These are phyloP conservation scores for Hylaeus volcanicus DNA, from an alignment of 1,140 invertebrate species.

Conservation along the genomic window DNA sequence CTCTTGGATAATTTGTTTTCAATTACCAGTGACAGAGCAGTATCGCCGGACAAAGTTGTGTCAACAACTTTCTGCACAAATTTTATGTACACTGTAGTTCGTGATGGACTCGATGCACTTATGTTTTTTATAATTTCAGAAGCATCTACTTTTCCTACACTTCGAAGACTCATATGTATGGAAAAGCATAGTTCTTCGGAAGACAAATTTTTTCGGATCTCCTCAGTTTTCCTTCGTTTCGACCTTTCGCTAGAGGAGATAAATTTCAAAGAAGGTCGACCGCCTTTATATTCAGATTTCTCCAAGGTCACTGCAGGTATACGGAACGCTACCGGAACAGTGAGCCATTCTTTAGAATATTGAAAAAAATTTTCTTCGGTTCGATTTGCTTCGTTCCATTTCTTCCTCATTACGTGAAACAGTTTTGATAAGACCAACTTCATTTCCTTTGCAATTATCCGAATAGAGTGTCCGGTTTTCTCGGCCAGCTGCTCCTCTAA, in stretches of 20 bases:
- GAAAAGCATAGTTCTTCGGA: neutral
- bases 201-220: neutral
- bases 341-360: too few relatives aligned
- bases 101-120: neutral
- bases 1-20: neutral
- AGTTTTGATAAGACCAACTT: too few relatives aligned
- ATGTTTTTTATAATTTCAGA: neutral
- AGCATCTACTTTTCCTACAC: neutral
- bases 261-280: too few relatives aligned
- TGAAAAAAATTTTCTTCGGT: too few relatives aligned
- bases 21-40: neutral
- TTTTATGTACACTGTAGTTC: neutral
- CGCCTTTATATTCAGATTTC: too few relatives aligned
- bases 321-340: too few relatives aligned
- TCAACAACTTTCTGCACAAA: neutral
- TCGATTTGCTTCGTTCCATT: too few relatives aligned
- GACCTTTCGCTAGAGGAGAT: neutral
- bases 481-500: too few relatives aligned
- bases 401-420: too few relatives aligned
- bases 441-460: too few relatives aligned
- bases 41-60: neutral
- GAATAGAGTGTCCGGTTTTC: too few relatives aligned
- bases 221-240: slow-evolving; percentile 7
- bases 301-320: too few relatives aligned
- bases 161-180: neutral